Conservation (phyloP, 2,113 vertebrate genomes). For the Perognathus longimembris region DNA sequence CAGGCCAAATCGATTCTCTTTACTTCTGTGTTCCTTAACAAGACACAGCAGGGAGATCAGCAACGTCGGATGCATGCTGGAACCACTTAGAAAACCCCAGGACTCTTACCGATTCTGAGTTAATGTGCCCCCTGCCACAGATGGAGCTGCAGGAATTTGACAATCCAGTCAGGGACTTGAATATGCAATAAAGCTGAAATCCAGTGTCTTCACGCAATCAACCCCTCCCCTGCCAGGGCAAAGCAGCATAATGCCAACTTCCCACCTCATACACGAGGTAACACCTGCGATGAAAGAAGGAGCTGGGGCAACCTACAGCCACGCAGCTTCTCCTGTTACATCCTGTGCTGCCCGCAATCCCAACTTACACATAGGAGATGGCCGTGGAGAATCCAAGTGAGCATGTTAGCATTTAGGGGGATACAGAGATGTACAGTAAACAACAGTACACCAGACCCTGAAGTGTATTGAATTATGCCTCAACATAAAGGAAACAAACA, state of each 20-base stretch:
- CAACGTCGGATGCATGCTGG: not conserved
- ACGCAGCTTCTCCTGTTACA: not conserved
- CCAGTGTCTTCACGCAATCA: not conserved
- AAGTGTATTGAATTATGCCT: conserved; percentile 6
- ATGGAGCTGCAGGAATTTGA: not conserved
- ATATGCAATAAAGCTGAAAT: not conserved
- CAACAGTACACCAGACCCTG: not conserved
- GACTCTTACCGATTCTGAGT: not conserved
- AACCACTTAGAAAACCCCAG: not conserved
- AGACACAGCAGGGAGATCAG: not conserved
- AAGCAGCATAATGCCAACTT: not conserved
- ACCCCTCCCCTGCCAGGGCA: not conserved
- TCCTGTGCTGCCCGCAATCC: not conserved
- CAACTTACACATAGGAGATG: conserved; percentile 1
- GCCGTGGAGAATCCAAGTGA: not conserved
- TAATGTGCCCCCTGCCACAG: not conserved
- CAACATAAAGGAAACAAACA: not conserved
- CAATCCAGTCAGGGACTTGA: not conserved
- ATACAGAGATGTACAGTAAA: not conserved
- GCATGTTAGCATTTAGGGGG: not conserved
- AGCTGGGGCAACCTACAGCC: not conserved
- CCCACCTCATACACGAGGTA: not conserved
- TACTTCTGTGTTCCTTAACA: not conserved
- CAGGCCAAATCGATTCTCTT: not conserved
- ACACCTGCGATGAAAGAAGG: not conserved